phyloP scores from a whole-genome alignment of 2,797 vertebrate species.

The Coccyzus lansbergi region DNA sequence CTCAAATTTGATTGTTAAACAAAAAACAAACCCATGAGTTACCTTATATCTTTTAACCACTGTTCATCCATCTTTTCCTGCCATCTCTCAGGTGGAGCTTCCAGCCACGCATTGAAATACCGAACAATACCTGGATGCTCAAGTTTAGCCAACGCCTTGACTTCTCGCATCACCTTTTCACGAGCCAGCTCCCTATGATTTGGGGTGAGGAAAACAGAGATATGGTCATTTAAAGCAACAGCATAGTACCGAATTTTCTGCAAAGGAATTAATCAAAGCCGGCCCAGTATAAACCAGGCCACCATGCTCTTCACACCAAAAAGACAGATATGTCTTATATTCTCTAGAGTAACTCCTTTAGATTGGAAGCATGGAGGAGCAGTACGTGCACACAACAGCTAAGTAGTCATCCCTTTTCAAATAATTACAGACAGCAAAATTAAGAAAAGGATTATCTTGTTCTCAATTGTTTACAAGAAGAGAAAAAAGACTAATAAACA shows the following conservation, averaged over 20 bases:
- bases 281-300: neutral
- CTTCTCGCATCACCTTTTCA: slow-evolving; percentile 98
- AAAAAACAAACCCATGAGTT: neutral
- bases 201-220: neutral
- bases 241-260: neutral
- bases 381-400: neutral
- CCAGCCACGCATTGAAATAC: slow-evolving; percentile 99
- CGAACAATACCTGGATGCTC: slow-evolving; percentile 97
- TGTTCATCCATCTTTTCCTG: slow-evolving; percentile 97
- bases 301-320: neutral
- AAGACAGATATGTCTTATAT: neutral
- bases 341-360: neutral
- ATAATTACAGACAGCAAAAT: neutral
- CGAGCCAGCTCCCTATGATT: slow-evolving; percentile 88
- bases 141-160: slow-evolving; percentile 96
- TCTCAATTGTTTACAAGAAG: neutral
- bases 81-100: slow-evolving; percentile 95
- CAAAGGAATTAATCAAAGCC: slow-evolving; percentile 1
- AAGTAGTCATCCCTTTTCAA: neutral
- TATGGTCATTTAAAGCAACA: neutral
- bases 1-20: neutral
- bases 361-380: neutral
- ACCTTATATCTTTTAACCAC: slow-evolving; percentile 95
- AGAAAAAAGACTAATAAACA: neutral
- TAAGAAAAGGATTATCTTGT: neutral